Conservation (phyloP, 2,888 invertebrate species). For the Platycheirus albimanus region DNA sequence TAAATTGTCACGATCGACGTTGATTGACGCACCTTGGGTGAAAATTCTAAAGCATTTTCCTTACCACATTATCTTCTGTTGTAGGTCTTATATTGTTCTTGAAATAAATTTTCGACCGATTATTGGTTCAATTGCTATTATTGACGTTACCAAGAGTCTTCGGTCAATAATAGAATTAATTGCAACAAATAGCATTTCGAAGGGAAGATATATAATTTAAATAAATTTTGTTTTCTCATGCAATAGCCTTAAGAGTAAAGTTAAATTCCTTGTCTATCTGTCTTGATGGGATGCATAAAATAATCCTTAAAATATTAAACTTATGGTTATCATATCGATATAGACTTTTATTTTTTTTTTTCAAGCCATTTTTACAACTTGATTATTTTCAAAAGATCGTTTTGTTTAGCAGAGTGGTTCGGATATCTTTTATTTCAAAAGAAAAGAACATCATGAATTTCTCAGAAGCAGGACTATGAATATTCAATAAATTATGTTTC, state of each 20-base stretch:
- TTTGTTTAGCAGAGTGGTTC: neutral
- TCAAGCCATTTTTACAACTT: neutral
- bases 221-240: no score
- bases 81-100: constrained; percentile 15
- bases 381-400: neutral
- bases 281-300: no score
- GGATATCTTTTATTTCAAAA: neutral
- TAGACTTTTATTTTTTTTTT: no score
- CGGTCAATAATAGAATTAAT: constrained; percentile 44
- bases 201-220: neutral
- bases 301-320: no score
- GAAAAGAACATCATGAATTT: neutral
- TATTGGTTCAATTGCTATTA: constrained; percentile 5
- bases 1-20: constrained; percentile 72
- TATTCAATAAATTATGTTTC: constrained; percentile 9
- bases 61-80: constrained; percentile 28
- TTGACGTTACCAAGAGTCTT: constrained; percentile 31
- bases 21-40: constrained; percentile 72
- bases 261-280: no score
- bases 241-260: no score
- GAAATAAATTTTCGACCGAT: constrained; percentile 52
- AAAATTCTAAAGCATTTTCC: constrained; percentile 34
- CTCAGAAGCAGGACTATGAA: neutral
- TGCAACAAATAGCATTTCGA: neutral
- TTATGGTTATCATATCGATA: no score